A percentile compares a stretch with the other conserved stretches of the same genome.
Evolutionary conservation across 2,797 vertebrate species (phyloP).

Genomic region (Microctenopoma lineatum): DNA sequence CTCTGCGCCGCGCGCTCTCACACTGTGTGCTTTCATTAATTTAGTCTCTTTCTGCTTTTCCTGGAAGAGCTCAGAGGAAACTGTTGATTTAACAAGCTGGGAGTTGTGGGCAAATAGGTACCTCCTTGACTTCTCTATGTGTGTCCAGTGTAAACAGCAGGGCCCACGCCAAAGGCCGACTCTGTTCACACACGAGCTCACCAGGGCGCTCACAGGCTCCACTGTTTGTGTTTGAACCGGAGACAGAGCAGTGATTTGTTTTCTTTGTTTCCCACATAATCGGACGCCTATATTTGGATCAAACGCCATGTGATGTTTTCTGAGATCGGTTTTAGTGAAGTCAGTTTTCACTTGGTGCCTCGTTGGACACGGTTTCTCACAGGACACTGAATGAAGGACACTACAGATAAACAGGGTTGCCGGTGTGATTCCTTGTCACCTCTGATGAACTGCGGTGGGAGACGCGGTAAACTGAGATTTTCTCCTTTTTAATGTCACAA

Average conservation of each 20-base stretch:
- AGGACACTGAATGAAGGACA: too few species aligned
- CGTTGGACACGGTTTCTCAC: too few species aligned
- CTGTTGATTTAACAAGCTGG: constrained; percentile 44
- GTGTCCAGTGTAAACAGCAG: constrained; percentile 53
- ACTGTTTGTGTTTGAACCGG: constrained; percentile 10
- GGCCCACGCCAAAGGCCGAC: constrained; percentile 1
- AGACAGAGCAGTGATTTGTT: not conserved
- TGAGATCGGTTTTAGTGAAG: too few species aligned
- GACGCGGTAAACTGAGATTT: too few species aligned
- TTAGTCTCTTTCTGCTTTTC: constrained; percentile 22
- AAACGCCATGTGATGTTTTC: too few species aligned
- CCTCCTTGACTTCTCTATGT: constrained; percentile 44
- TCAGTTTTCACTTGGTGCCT: too few species aligned
- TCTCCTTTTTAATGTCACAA: too few species aligned
- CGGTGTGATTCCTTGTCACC: too few species aligned
- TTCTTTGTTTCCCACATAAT: not conserved
- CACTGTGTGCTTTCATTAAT: constrained; percentile 49
- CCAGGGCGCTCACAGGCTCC: not conserved
- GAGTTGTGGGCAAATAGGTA: constrained; percentile 48
- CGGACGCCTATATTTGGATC: not conserved
- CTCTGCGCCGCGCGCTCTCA: constrained; percentile 19
- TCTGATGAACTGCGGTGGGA: too few species aligned
- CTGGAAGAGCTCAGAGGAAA: constrained; percentile 22
- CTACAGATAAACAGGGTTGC: too few species aligned
- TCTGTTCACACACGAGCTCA: not conserved